These are phyloP conservation scores for Flexamia atlantica DNA, from an alignment of 2,888 invertebrate species.

Conservation along the genomic window DNA sequence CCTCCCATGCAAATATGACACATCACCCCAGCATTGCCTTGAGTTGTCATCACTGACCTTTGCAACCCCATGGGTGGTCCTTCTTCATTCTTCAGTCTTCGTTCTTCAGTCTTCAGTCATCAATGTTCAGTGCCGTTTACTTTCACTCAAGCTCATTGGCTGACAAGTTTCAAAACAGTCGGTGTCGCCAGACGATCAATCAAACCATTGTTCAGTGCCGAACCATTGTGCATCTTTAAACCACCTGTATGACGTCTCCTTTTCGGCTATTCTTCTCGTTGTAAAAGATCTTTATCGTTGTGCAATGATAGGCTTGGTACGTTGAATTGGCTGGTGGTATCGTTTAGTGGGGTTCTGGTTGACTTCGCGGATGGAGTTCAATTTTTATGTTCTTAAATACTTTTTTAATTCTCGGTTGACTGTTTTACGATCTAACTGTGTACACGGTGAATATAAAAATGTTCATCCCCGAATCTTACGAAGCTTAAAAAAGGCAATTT, in stretches of 20 bases:
- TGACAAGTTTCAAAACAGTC: conserved; percentile 29
- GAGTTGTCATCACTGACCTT: conserved; percentile 36
- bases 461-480: too few relatives aligned
- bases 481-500: too few relatives aligned
- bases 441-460: too few relatives aligned
- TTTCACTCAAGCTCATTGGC: conserved; percentile 15
- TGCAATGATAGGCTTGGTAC: conserved; percentile 11
- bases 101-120: too few relatives aligned
- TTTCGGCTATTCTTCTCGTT: conserved; percentile 5
- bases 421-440: too few relatives aligned
- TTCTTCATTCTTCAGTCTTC: background rate
- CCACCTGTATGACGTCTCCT: conserved; percentile 24
- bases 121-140: conserved; percentile 21
- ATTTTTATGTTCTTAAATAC: too few relatives aligned
- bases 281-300: conserved; percentile 27
- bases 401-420: too few relatives aligned
- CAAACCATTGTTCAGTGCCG: background rate
- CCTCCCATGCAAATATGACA: background rate
- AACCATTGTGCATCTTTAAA: conserved; percentile 6
- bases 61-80: conserved; percentile 1
- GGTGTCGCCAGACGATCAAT: background rate
- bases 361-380: too few relatives aligned
- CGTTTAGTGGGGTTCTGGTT: too few relatives aligned
- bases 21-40: background rate
- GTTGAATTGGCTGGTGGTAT: background rate